Percentiles rank a stretch among this genome's conserved stretches.
Conservation (phyloP, 1,140 invertebrate species). For the Melanaphis sacchari region DNA sequence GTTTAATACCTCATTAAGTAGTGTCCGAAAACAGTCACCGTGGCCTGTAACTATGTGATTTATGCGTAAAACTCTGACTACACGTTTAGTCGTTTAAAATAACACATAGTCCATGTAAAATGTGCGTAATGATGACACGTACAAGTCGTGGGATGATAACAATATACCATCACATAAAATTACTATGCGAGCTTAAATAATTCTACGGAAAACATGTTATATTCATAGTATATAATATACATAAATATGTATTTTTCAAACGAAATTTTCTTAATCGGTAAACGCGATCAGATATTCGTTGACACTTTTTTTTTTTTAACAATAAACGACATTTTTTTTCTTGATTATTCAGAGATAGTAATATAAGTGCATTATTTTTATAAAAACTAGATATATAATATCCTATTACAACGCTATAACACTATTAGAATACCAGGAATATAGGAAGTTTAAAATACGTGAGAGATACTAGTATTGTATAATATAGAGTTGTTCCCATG, state of each 20-base stretch:
- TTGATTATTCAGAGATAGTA: not conserved
- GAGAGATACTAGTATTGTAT: not conserved
- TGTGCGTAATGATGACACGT: slow-evolving; percentile 31
- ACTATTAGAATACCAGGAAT: not conserved
- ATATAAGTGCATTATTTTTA: not conserved
- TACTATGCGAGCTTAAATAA: not conserved
- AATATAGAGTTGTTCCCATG: not conserved
- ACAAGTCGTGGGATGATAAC: not conserved
- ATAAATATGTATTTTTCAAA: not conserved
- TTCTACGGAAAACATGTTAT: not conserved
- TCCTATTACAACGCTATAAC: not conserved
- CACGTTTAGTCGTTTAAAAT: slow-evolving; percentile 46
- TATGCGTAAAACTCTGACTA: slow-evolving; percentile 36
- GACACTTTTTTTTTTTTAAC: not conserved
- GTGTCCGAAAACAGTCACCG: not conserved
- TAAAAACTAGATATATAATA: not conserved
- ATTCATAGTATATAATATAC: not conserved
- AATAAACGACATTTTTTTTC: not conserved
- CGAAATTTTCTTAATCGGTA: not conserved
- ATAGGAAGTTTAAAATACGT: slow-evolving; percentile 9
- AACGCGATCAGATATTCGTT: not conserved
- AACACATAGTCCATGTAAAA: not conserved
- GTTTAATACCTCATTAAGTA: slow-evolving; percentile 50
- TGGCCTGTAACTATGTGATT: not conserved
- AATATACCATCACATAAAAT: not conserved